These are phyloP conservation scores for Andrena haemorrhoa DNA, from an alignment of 2,888 invertebrate species.

Conservation along the genomic window DNA sequence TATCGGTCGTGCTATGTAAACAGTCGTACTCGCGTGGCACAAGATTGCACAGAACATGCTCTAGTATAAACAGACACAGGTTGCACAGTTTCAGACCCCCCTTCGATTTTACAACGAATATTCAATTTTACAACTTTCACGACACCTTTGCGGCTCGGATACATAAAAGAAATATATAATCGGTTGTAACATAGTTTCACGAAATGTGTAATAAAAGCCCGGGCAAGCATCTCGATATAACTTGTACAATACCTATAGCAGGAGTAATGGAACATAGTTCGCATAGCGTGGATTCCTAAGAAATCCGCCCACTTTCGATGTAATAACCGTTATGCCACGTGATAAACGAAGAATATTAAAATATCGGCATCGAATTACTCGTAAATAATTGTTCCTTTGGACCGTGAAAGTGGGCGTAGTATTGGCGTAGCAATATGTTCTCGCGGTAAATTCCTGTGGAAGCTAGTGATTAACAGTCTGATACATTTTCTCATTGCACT, in stretches of 20 bases:
- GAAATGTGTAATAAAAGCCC: constrained; percentile 2
- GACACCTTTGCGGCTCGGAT: not conserved
- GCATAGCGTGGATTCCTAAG: not conserved
- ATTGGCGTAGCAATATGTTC: not conserved
- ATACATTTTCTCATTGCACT: too few species aligned
- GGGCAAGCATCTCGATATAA: not conserved
- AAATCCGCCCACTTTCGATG: not conserved
- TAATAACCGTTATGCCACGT: not conserved
- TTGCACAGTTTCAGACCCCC: not conserved
- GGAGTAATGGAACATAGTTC: not conserved
- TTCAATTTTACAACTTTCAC: not conserved
- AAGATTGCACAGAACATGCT: not conserved
- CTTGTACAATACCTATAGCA: not conserved
- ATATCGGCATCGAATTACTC: not conserved
- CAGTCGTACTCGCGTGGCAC: constrained; percentile 16
- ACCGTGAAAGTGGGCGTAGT: not conserved
- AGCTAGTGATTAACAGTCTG: too few species aligned
- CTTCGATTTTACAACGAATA: not conserved
- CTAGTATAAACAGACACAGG: not conserved
- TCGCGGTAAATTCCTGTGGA: too few species aligned
- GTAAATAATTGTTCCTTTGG: not conserved
- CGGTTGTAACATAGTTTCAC: not conserved
- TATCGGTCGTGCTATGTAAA: constrained; percentile 54
- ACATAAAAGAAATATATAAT: not conserved
- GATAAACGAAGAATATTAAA: not conserved